phyloP scores from a whole-genome alignment of 35 echinoderm and acorn worm species.

The Apostichopus japonicus region DNA sequence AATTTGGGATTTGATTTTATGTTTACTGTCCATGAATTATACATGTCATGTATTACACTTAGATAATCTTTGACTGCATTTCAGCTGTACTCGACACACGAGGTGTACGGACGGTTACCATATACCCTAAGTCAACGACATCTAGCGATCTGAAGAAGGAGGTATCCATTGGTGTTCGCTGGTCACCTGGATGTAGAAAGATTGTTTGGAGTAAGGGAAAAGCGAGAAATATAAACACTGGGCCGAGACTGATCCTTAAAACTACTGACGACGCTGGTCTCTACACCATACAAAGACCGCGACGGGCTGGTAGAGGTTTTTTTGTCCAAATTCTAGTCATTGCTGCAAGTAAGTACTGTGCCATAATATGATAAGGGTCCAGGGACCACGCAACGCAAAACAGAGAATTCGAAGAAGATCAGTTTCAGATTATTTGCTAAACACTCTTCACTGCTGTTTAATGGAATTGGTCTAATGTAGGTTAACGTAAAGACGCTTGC shows the following conservation, averaged over 20 bases:
- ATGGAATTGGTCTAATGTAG: too few relatives aligned
- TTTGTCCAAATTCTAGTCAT: background rate
- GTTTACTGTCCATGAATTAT: too few relatives aligned
- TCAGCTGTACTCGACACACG: slow-evolving; percentile 7
- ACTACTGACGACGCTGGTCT: slow-evolving; percentile 1
- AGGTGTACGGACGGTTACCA: background rate
- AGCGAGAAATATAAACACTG: background rate
- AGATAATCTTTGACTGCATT: too few relatives aligned
- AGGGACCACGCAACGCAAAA: too few relatives aligned
- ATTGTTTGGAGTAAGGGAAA: background rate
- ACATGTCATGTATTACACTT: too few relatives aligned
- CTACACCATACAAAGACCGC: slow-evolving; percentile 16
- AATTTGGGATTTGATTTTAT: too few relatives aligned
- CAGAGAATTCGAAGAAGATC: too few relatives aligned
- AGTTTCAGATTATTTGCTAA: too few relatives aligned
- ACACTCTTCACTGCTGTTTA: too few relatives aligned
- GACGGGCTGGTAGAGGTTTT: background rate
- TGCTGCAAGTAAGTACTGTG: background rate
- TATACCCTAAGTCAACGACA: background rate
- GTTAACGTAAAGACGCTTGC: too few relatives aligned
- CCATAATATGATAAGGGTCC: too few relatives aligned
- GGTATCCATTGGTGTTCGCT: background rate
- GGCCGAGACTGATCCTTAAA: background rate
- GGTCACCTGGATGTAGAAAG: background rate
- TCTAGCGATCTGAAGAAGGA: background rate